Evolutionary conservation across 1,140 invertebrate species (phyloP), one percentile per base, ranked within the genome.

Genomic region (Drosophila bocki): DNA sequence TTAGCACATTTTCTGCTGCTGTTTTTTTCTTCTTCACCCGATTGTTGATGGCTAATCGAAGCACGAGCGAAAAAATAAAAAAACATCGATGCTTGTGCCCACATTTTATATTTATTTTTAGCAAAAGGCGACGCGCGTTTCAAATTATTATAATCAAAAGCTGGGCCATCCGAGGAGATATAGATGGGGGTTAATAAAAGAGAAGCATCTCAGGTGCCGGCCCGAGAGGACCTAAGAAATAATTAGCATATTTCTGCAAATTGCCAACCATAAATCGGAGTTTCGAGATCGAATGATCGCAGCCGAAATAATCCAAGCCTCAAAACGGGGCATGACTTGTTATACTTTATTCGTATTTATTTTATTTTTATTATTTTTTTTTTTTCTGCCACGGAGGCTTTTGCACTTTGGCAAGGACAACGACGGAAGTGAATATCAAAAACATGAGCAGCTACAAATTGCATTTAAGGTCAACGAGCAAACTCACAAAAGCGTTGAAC

Each of bases 401-500:
- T 88, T 83, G 77, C 85, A 84, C 81, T 90, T 78, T 80, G 61
- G 78, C 85, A 88, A 88, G 84, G 84, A 88, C 84, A 88, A 83
- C 67, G 29, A 69, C 71, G 67, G 78, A 84, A 78, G 75, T 78
- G 41, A 71, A 47, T 42, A 61, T 68, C 70, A 60, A 15, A 54
- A 67, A 65, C 75, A 74, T 54, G 59, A 51, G 42, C 44, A 61
- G 47, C 58, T 69, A 81, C 47, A 63, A 75, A 64, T 65, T 71
- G 68, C 69, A 51, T 77, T 64, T 88, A 88, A 88, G 85, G 84
- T 88, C 85, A 90, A 79, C 62, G 82, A 79, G 84, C 78, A 81
- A 84, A 75, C 78, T 81, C 61, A 84, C 17, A 64, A 88, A 88
- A 60, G 61, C 84, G 85, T 88, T 88, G 84, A 88, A 88, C 84